phyloP scores from a whole-genome alignment of 2,113 vertebrate genomes.

The Xenopus borealis region DNA sequence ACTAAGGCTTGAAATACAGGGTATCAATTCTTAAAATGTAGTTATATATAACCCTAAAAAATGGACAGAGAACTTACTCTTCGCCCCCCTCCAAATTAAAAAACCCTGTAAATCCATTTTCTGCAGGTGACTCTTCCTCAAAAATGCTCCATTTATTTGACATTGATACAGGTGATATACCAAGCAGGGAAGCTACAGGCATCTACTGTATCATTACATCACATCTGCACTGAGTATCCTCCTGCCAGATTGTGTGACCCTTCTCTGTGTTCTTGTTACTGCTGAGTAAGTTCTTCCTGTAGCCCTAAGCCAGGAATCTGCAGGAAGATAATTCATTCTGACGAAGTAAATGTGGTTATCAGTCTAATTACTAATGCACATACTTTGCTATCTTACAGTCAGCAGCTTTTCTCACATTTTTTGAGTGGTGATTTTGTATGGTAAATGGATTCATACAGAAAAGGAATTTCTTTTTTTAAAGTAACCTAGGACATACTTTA shows the following conservation, averaged over 20 bases:
- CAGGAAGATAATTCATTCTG: constrained; percentile 19
- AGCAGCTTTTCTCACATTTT: background rate
- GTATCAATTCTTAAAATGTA: no score
- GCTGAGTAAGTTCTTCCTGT: constrained; percentile 14
- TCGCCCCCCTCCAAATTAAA: no score
- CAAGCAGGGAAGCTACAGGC: background rate
- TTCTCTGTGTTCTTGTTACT: background rate
- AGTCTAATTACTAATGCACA: constrained; percentile 7
- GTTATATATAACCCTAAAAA: no score
- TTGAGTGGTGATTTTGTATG: no score
- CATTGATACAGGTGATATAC: background rate
- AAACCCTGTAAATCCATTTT: no score
- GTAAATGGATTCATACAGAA: no score
- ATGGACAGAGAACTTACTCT: no score
- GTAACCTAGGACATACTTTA: no score
- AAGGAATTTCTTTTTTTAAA: no score
- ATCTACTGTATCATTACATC: background rate
- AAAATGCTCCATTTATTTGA: background rate
- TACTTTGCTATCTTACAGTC: background rate
- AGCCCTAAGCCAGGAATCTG: constrained; percentile 23
- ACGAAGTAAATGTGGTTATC: constrained; percentile 25
- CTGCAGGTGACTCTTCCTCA: no score
- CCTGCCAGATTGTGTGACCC: constrained; percentile 1
- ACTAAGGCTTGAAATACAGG: no score
- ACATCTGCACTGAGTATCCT: background rate